These are phyloP conservation scores for Amphiprion percula DNA, from an alignment of 2,113 vertebrate genomes.

Conservation along the genomic window DNA sequence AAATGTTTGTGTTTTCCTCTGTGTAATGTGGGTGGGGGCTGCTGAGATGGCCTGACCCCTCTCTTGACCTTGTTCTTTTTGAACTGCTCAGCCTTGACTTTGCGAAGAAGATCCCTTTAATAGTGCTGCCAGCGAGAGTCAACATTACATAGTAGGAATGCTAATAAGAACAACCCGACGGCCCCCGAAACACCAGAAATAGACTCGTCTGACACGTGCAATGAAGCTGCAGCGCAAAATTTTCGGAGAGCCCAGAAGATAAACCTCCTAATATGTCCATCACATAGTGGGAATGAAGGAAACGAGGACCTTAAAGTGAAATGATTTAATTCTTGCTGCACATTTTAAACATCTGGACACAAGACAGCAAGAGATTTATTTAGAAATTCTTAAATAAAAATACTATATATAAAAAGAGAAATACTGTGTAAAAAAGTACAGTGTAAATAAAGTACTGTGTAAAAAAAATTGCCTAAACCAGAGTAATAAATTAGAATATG, in stretches of 20 bases:
- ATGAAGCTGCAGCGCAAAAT: slow-evolving; percentile 31
- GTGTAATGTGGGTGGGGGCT: slow-evolving; percentile 34
- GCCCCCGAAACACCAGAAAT: slow-evolving; percentile 44
- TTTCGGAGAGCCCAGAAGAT: slow-evolving; percentile 31
- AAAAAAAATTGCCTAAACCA: too few relatives aligned
- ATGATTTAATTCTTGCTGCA: background rate
- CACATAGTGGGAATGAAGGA: slow-evolving; percentile 10
- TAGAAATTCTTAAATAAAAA: too few relatives aligned
- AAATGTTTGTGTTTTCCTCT: slow-evolving; percentile 16
- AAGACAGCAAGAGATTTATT: too few relatives aligned
- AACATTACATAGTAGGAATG: slow-evolving; percentile 63
- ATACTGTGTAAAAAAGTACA: too few relatives aligned
- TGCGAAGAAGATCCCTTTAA: slow-evolving; percentile 61
- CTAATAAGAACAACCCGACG: slow-evolving; percentile 48
- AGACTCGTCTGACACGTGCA: slow-evolving; percentile 27
- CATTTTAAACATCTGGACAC: background rate
- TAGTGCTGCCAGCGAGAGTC: slow-evolving; percentile 54
- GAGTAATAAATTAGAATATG: too few relatives aligned
- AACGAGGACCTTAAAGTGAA: background rate
- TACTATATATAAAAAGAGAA: too few relatives aligned
- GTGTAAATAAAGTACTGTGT: too few relatives aligned
- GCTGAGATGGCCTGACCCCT: slow-evolving; percentile 42
- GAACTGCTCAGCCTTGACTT: slow-evolving; percentile 58
- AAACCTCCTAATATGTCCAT: background rate
- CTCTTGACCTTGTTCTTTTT: slow-evolving; percentile 57